These are phyloP conservation scores for Zosterops pallidus DNA, from an alignment of 2,113 vertebrate genomes.

Conservation along the genomic window DNA sequence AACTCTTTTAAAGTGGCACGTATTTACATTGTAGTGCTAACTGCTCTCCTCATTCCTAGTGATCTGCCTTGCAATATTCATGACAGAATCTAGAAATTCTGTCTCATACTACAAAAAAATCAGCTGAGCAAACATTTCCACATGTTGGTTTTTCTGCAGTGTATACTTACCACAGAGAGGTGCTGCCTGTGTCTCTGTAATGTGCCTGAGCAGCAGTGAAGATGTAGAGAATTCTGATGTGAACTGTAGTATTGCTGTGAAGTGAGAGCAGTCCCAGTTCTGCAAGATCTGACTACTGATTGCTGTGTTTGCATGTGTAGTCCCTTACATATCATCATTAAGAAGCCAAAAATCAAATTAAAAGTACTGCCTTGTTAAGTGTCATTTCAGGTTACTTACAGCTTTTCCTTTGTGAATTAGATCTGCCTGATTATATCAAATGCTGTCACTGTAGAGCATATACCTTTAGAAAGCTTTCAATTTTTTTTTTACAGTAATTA, in stretches of 20 bases:
- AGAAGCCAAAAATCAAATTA: background rate
- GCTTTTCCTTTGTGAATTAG: background rate
- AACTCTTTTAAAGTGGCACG: background rate
- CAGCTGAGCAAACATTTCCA: background rate
- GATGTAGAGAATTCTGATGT: background rate
- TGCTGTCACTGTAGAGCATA: background rate
- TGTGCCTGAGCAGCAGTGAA: background rate
- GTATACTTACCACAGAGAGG: background rate
- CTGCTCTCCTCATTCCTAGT: background rate
- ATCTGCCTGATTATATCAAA: background rate
- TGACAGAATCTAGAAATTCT: background rate
- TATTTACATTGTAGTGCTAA: background rate
- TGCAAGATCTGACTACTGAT: background rate
- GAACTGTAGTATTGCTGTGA: background rate
- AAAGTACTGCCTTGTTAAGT: background rate
- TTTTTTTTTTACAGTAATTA: background rate
- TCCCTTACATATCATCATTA: background rate
- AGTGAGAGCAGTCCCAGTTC: background rate
- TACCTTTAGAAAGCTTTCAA: background rate
- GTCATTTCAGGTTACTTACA: background rate
- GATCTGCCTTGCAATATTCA: background rate
- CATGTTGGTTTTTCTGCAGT: background rate
- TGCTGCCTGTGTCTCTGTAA: background rate
- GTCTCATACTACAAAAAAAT: background rate
- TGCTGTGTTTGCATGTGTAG: background rate